A percentile compares a stretch with the other conserved stretches of the same genome.
phyloP scores from a whole-genome alignment of 2,888 invertebrate species.

The Doris montereyensis region DNA sequence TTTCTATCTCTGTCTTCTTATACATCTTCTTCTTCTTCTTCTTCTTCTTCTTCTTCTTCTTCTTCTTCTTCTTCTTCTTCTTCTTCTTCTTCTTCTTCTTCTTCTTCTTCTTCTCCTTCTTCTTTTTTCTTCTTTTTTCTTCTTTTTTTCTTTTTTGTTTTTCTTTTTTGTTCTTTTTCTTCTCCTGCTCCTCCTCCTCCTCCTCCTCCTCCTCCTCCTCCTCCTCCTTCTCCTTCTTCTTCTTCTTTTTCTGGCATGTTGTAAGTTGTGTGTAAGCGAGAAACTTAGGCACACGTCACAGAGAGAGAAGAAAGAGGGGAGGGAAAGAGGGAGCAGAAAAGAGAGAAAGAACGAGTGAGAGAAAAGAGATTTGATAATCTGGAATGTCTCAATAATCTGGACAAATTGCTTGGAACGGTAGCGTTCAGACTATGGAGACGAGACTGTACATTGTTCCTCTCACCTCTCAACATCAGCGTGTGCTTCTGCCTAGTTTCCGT shows the following conservation, averaged over 20 bases:
- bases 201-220: not conserved
- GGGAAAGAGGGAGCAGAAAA: too few relatives aligned
- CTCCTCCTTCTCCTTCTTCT: not conserved
- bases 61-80: not conserved
- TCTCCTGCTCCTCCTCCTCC: not conserved
- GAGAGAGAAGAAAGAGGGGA: too few relatives aligned
- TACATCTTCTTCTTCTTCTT: not conserved
- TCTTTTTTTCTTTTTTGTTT: not conserved
- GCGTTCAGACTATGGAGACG: too few relatives aligned
- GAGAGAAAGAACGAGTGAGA: too few relatives aligned
- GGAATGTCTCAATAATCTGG: too few relatives aligned
- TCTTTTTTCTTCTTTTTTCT: not conserved
- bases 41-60: not conserved
- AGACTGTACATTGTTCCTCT: too few relatives aligned
- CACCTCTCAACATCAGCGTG: too few relatives aligned
- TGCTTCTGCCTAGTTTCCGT: too few relatives aligned
- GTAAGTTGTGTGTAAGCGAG: too few relatives aligned
- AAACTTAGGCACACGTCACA: too few relatives aligned
- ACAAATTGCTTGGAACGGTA: too few relatives aligned
- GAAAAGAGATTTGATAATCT: too few relatives aligned
- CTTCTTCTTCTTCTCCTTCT: not conserved
- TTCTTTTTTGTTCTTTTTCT: not conserved
- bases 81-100: not conserved
- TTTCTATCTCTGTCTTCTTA: not conserved
- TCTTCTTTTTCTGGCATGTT: not conserved